These are phyloP conservation scores for Abrostola triplasia DNA, from an alignment of 2,888 invertebrate species.

Conservation along the genomic window DNA sequence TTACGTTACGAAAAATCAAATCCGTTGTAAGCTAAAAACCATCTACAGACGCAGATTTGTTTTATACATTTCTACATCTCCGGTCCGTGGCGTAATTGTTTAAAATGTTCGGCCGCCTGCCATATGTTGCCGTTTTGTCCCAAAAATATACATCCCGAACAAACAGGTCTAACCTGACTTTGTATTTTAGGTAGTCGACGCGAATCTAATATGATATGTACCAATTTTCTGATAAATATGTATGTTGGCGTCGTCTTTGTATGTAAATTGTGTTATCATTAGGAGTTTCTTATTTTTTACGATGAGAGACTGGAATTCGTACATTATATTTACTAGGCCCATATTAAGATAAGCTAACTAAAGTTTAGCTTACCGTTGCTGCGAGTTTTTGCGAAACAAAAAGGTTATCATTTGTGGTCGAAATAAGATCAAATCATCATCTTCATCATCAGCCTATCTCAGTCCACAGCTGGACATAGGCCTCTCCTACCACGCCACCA, in stretches of 20 bases:
- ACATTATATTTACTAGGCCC: no score
- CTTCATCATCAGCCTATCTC: no score
- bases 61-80: slow-evolving; percentile 11
- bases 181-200: slow-evolving; percentile 21
- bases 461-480: no score
- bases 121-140: slow-evolving; percentile 63
- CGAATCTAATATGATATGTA: slow-evolving; percentile 24
- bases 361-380: no score
- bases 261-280: not conserved
- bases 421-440: no score
- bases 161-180: slow-evolving; percentile 30
- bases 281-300: not conserved
- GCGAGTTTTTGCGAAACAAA: no score
- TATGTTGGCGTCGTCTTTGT: slow-evolving; percentile 4
- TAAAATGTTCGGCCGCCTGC: slow-evolving; percentile 68
- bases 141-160: slow-evolving; percentile 62
- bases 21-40: not conserved
- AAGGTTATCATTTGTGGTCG: no score
- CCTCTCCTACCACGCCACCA: no score
- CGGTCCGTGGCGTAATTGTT: slow-evolving; percentile 59
- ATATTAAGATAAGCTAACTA: no score
- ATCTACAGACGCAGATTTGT: slow-evolving; percentile 12
- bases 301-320: no score
- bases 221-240: slow-evolving; percentile 20
- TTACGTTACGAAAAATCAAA: no score